Evolutionary conservation across 2,797 vertebrate genomes (phyloP).

Genomic region (Falco peregrinus): DNA sequence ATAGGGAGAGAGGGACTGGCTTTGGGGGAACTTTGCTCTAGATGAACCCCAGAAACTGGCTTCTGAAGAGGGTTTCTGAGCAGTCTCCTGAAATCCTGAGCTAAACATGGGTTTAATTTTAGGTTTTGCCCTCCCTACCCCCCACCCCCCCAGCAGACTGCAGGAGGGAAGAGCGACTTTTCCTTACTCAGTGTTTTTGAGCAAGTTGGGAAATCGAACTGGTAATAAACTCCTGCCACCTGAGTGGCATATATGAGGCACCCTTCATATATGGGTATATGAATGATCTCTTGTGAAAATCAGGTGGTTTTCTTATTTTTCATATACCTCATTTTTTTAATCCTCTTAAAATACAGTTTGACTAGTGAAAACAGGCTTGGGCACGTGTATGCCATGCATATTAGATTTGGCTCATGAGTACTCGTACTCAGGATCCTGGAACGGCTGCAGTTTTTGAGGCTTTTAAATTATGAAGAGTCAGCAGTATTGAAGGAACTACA

Average conservation of each 20-base stretch:
- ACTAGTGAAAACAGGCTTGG: not conserved
- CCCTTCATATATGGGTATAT: not conserved
- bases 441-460: not conserved
- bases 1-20: not conserved
- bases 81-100: not conserved
- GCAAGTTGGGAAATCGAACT: not conserved
- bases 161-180: not conserved
- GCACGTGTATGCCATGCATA: too few relatives aligned
- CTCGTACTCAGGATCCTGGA: not conserved
- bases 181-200: not conserved
- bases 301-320: not conserved
- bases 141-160: not conserved
- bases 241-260: not conserved
- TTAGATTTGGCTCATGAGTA: not conserved
- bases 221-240: not conserved
- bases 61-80: not conserved
- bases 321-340: not conserved
- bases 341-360: not conserved
- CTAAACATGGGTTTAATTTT: not conserved
- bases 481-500: not conserved
- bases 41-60: not conserved
- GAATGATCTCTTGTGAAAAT: not conserved
- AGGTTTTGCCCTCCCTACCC: not conserved
- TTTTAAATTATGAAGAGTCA: not conserved
- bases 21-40: not conserved